Base-by-base conservation (phyloP, 1,140 invertebrate genomes). In the Papilio glaucus region DNA sequence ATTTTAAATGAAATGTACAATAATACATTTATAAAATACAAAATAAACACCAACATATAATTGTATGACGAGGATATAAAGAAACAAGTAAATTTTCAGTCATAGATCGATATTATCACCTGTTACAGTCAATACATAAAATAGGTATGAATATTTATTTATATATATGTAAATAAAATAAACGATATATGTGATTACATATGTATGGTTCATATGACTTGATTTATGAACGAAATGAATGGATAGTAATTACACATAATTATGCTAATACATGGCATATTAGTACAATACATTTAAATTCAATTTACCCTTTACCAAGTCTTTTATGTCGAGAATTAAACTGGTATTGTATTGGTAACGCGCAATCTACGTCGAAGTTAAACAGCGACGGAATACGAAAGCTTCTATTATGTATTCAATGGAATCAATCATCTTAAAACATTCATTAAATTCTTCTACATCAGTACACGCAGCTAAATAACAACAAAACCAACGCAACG, bases 361-460 rank as follows among this genome's bases (percentile, higher is more conserved):
- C 10, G 49, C 49, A 57, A 57, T 57, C 49, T 12, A 57, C 24
- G 49, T 49, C 42, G 42, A 15, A 21, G 45, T 8, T 21, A 53
- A 49, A 53, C 18, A 53, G 3, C 7, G 42, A 4, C 49, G 49
- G 49, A 57, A 24, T 26, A 21, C 49, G 49, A 57, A n/a, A 10
- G 49, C 49, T 4, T 57, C 49, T 6, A 49, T 49, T 49, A 21
- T 49, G 15, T 49, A 49, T 49, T 21, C 45, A 49, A 57, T 57
- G 5, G 18, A 57, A 57, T 57, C 12, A 57, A 57, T 57, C 49
- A 24, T 9, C 24, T 57, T 57, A 9, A 57, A 57, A 57, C 49
- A 57, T 57, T 57, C 49, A 57, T 57, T 57, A 57, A 57, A 57
- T 57, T 26, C 18, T 26, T 57, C 9, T 21, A 24, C 21, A 57